These are phyloP conservation scores for Ictalurus furcatus DNA, from an alignment of 2,113 vertebrate genomes.

Conservation along the genomic window DNA sequence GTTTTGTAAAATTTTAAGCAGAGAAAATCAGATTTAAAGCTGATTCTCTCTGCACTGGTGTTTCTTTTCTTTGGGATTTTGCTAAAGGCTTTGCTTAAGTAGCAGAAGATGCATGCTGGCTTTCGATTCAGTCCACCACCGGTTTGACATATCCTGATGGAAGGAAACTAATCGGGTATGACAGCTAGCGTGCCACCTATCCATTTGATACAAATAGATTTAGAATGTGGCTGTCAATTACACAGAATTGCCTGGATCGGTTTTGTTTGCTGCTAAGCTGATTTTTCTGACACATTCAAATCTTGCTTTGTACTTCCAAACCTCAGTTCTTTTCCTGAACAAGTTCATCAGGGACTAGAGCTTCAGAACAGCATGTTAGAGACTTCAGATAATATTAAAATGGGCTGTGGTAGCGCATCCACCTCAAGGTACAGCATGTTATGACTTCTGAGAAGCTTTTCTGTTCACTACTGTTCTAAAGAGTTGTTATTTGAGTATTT, in stretches of 20 bases:
- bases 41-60: background rate
- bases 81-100: constrained; percentile 23
- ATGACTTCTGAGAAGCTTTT: background rate
- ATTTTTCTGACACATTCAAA: constrained; percentile 46
- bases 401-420: no score
- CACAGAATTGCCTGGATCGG: constrained; percentile 42
- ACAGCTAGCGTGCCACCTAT: constrained; percentile 46
- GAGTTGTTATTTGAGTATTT: background rate
- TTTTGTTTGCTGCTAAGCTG: constrained; percentile 46
- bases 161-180: constrained; percentile 48
- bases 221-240: constrained; percentile 46
- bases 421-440: background rate
- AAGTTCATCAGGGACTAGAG: background rate
- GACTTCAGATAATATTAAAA: background rate
- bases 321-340: background rate
- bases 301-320: constrained; percentile 52
- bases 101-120: constrained; percentile 14
- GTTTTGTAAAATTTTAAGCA: background rate
- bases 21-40: constrained; percentile 18
- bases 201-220: constrained; percentile 39
- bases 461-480: background rate
- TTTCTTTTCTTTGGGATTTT: constrained; percentile 12
- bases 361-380: background rate
- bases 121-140: constrained; percentile 50
- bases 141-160: constrained; percentile 53